These are phyloP conservation scores for Microctenopoma lineatum DNA, from an alignment of 2,797 vertebrate species.

Conservation along the genomic window DNA sequence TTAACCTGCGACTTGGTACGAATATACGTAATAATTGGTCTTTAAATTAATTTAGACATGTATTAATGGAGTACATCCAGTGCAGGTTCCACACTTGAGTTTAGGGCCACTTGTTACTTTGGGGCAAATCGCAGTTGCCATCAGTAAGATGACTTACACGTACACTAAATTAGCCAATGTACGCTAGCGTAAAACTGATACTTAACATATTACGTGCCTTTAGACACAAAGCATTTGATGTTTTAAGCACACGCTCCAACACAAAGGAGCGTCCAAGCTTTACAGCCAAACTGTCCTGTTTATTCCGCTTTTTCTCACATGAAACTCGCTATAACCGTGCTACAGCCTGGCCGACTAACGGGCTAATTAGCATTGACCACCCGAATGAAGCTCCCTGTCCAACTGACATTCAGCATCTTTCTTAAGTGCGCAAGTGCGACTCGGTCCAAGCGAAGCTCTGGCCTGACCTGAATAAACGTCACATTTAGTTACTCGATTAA, in stretches of 20 bases:
- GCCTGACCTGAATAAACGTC: conserved; percentile 26
- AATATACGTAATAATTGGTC: too few species aligned
- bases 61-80: too few species aligned
- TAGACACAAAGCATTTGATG: too few species aligned
- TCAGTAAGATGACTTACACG: too few species aligned
- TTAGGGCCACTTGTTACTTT: too few species aligned
- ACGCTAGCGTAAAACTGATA: neutral
- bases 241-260: neutral
- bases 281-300: neutral
- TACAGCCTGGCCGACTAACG: neutral
- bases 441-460: conserved; percentile 49
- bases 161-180: too few species aligned
- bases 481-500: neutral
- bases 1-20: too few species aligned
- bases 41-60: too few species aligned
- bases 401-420: conserved; percentile 56
- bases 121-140: too few species aligned
- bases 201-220: too few species aligned
- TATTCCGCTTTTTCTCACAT: neutral
- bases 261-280: neutral
- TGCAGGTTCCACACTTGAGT: too few species aligned
- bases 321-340: neutral
- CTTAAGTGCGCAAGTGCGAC: conserved; percentile 72
- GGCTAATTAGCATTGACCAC: conserved; percentile 37
- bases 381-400: conserved; percentile 35